Evolutionary conservation across 2,797 vertebrate genomes (phyloP).

Genomic region (Babyrousa celebensis): DNA sequence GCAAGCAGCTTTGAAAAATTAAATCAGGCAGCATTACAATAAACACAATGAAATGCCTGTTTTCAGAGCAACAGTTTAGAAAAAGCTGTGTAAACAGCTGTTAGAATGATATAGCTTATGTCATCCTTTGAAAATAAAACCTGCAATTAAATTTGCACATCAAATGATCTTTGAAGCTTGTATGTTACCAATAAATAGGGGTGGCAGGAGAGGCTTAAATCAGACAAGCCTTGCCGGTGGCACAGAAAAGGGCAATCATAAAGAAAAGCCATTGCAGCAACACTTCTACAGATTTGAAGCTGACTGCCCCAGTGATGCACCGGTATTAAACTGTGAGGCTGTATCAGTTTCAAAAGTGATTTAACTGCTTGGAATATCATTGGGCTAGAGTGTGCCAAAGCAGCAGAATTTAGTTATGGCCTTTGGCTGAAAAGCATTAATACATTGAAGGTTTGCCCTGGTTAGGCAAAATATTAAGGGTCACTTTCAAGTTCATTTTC

Average conservation of each 20-base stretch:
- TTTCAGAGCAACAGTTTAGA: constrained; percentile 64
- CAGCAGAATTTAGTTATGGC: not conserved
- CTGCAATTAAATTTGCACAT: constrained; percentile 74
- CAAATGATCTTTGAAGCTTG: constrained; percentile 66
- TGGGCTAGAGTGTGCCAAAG: not conserved
- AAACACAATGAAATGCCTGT: constrained; percentile 42
- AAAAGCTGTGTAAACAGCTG: constrained; percentile 54
- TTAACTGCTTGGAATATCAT: not conserved
- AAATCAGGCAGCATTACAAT: constrained; percentile 1
- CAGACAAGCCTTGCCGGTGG: not conserved
- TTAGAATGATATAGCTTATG: constrained; percentile 37
- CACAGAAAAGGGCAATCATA: not conserved
- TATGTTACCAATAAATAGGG: not conserved
- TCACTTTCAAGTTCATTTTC: constrained; percentile 62
- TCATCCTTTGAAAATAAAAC: constrained; percentile 70
- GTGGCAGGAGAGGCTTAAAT: not conserved
- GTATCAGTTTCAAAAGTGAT: not conserved
- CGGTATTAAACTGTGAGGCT: not conserved
- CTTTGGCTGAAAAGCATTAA: constrained; percentile 13
- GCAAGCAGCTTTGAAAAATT: not conserved
- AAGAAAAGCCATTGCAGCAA: not conserved
- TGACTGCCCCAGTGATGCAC: not conserved
- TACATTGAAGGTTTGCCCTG: not conserved
- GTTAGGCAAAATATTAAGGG: constrained; percentile 42
- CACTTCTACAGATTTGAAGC: not conserved